phyloP scores from a whole-genome alignment of 2,888 invertebrate species.

The Desoria tigrina region DNA sequence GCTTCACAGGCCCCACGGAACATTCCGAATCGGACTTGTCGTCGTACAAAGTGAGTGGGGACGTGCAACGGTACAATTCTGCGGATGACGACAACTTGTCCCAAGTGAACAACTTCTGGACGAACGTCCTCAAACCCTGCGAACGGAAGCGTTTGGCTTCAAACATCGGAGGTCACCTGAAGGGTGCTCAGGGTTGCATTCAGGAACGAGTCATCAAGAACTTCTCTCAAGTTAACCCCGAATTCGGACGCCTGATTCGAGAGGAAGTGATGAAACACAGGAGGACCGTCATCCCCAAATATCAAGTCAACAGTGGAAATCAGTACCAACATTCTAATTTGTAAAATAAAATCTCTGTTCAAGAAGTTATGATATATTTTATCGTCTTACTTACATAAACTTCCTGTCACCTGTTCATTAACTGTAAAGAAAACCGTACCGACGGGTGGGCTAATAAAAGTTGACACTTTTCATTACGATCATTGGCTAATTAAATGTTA shows the following conservation, averaged over 20 bases:
- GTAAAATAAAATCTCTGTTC: too few relatives aligned
- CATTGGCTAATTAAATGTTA: too few relatives aligned
- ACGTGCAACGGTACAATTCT: constrained; percentile 70
- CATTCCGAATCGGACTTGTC: constrained; percentile 67
- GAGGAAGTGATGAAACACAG: constrained; percentile 63
- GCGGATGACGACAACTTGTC: constrained; percentile 87
- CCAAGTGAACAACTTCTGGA: constrained; percentile 80
- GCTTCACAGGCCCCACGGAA: constrained; percentile 63
- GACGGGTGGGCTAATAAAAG: too few relatives aligned
- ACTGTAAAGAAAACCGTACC: too few relatives aligned
- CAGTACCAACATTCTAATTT: constrained; percentile 1
- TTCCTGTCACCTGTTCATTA: too few relatives aligned
- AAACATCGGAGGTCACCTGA: constrained; percentile 79
- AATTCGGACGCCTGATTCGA: constrained; percentile 73
- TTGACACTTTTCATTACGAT: too few relatives aligned
- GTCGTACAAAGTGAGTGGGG: constrained; percentile 68
- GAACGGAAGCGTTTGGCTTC: constrained; percentile 71
- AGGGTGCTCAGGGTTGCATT: constrained; percentile 77
- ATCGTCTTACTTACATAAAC: too few relatives aligned
- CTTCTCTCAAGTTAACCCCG: constrained; percentile 76
- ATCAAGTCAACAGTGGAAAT: constrained; percentile 5
- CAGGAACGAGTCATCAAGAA: constrained; percentile 75
- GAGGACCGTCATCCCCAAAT: neutral
- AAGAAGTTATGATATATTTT: too few relatives aligned
- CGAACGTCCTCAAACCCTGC: constrained; percentile 70